These are phyloP conservation scores for Sialis fuliginosa DNA, from an alignment of 2,888 invertebrate species.

Conservation along the genomic window DNA sequence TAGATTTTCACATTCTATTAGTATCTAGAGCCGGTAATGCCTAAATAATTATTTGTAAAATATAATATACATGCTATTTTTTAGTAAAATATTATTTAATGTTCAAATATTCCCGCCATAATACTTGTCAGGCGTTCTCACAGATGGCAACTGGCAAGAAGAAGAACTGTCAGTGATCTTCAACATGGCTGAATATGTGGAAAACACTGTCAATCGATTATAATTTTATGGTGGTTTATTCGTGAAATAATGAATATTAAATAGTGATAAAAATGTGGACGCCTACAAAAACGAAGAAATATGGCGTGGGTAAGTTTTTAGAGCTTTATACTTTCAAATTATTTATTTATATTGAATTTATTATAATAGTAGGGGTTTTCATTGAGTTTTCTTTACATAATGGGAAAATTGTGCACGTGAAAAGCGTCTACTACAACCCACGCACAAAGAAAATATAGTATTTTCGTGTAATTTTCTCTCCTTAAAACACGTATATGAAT, in stretches of 20 bases:
- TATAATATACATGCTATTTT: neutral
- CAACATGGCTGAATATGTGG: conserved; percentile 10
- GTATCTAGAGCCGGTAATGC: too few species aligned
- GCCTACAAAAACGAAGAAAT: conserved; percentile 52
- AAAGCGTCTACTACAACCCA: too few species aligned
- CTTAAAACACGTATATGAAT: too few species aligned
- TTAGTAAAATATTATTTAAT: neutral
- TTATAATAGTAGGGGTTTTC: too few species aligned
- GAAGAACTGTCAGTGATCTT: conserved; percentile 7
- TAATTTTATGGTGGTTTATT: conserved; percentile 1
- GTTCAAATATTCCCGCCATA: neutral
- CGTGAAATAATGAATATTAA: conserved; percentile 13
- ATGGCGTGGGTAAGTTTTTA: conserved; percentile 49
- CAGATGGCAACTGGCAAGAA: conserved; percentile 16
- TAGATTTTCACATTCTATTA: too few species aligned
- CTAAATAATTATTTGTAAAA: neutral
- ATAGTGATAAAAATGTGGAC: conserved; percentile 41
- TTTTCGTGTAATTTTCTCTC: too few species aligned
- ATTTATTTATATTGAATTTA: too few species aligned
- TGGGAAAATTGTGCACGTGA: too few species aligned
- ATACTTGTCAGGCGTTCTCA: neutral
- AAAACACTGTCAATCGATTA: conserved; percentile 3
- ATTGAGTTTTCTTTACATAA: too few species aligned
- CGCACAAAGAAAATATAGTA: too few species aligned
- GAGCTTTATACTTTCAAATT: too few species aligned